These are phyloP conservation scores for Heterodera schachtii DNA, from an alignment of 1,140 invertebrate genomes.

Conservation along the genomic window DNA sequence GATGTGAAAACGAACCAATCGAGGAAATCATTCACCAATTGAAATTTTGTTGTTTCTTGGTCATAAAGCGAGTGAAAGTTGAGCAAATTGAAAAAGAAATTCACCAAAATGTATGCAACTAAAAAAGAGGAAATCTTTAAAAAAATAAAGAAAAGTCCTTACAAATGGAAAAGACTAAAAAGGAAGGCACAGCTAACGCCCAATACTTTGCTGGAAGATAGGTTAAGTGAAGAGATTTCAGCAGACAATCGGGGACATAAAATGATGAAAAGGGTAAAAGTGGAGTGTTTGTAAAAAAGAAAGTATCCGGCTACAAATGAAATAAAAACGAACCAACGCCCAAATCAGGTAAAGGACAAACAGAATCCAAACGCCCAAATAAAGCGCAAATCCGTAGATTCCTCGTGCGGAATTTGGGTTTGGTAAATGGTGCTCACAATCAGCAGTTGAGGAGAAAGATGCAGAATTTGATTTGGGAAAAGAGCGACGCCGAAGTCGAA, in stretches of 20 bases:
- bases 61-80: conserved; percentile 41
- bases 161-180: conserved; percentile 36
- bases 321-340: conserved; percentile 25
- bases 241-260: conserved; percentile 47
- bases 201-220: conserved; percentile 56
- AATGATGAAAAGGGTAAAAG: background rate
- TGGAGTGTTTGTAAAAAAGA: conserved; percentile 7
- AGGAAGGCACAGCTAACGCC: conserved; percentile 45
- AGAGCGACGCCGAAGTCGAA: background rate
- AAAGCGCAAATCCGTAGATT: conserved; percentile 52
- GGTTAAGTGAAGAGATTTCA: conserved; percentile 39
- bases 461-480: background rate
- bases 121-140: conserved; percentile 12
- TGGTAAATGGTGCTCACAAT: conserved; percentile 19
- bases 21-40: conserved; percentile 50
- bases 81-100: conserved; percentile 46
- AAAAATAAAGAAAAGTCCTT: conserved; percentile 16
- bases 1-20: conserved; percentile 31
- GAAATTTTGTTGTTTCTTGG: conserved; percentile 9
- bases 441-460: background rate
- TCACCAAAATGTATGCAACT: conserved; percentile 48
- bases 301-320: conserved; percentile 4
- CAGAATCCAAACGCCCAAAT: conserved; percentile 44
- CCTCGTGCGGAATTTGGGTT: conserved; percentile 49
- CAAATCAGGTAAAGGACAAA: conserved; percentile 46